Conservation (phyloP, 2,113 vertebrate genomes). For the Dicrurus megarhynchus region DNA sequence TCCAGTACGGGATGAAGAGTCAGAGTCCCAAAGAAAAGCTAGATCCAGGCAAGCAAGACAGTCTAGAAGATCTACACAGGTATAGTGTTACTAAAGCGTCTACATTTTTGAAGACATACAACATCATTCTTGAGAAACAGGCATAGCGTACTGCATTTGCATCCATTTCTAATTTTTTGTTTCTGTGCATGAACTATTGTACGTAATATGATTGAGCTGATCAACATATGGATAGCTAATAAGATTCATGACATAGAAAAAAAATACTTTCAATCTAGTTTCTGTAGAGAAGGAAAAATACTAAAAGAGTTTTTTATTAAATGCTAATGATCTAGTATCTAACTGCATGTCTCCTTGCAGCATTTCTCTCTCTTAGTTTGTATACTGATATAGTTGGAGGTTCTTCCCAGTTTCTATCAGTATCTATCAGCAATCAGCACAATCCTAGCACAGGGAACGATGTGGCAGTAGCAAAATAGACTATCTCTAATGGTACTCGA, state of each 20-base stretch:
- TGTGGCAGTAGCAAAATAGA: background rate
- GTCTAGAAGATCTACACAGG: conserved; percentile 98
- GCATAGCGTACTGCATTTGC: background rate
- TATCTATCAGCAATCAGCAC: background rate
- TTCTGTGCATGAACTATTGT: background rate
- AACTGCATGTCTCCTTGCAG: background rate
- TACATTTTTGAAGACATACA: background rate
- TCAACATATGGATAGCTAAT: background rate
- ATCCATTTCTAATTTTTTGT: background rate
- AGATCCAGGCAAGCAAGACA: conserved; percentile 97
- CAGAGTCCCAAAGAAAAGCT: conserved; percentile 98
- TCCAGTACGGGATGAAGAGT: conserved; percentile 97
- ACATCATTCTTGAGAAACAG: background rate
- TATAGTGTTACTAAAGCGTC: conserved; percentile 16
- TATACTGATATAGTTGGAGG: background rate
- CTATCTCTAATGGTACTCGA: background rate
- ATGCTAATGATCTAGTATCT: background rate
- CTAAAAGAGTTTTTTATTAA: background rate
- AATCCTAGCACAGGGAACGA: background rate
- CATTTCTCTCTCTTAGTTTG: background rate
- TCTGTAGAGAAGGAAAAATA: background rate
- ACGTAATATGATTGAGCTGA: background rate
- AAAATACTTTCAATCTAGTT: background rate
- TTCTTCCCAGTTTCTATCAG: background rate
- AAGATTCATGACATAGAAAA: background rate